phyloP scores from a whole-genome alignment of 2,888 invertebrate species.

The Zaprionus obscuricornis region DNA sequence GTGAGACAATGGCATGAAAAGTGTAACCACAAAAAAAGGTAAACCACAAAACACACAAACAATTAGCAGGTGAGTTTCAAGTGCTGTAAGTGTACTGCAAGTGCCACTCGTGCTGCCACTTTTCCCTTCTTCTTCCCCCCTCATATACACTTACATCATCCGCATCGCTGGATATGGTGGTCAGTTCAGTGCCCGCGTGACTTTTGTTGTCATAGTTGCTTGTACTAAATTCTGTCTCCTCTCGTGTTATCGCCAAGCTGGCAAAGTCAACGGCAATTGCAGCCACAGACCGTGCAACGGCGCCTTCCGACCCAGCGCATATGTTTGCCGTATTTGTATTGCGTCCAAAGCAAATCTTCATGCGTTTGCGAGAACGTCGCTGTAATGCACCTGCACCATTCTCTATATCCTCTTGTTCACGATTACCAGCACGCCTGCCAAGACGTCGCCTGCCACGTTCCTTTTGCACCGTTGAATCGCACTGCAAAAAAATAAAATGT shows the following conservation, averaged over 20 bases:
- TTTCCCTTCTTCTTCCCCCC: neutral
- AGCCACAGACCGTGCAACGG: slow-evolving; percentile 67
- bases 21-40: neutral
- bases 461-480: slow-evolving; percentile 60
- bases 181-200: slow-evolving; percentile 78
- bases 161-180: slow-evolving; percentile 72
- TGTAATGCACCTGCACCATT: slow-evolving; percentile 42
- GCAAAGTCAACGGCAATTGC: slow-evolving; percentile 68
- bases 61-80: slow-evolving; percentile 91
- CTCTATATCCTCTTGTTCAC: slow-evolving; percentile 30
- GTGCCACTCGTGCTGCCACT: neutral
- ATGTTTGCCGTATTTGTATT: slow-evolving; percentile 61
- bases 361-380: slow-evolving; percentile 53
- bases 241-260: slow-evolving; percentile 69
- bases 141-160: slow-evolving; percentile 65
- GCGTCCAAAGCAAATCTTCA: slow-evolving; percentile 66
- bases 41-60: slow-evolving; percentile 19
- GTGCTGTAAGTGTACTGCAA: neutral
- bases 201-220: slow-evolving; percentile 79
- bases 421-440: slow-evolving; percentile 41
- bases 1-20: too few species aligned
- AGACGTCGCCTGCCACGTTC: slow-evolving; percentile 58
- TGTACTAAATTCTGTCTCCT: slow-evolving; percentile 72
- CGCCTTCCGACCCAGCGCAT: slow-evolving; percentile 60
- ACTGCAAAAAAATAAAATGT: slow-evolving; percentile 33